Evolutionary conservation across 2,888 invertebrate genomes (phyloP).

Genomic region (Epinotia nisella): DNA sequence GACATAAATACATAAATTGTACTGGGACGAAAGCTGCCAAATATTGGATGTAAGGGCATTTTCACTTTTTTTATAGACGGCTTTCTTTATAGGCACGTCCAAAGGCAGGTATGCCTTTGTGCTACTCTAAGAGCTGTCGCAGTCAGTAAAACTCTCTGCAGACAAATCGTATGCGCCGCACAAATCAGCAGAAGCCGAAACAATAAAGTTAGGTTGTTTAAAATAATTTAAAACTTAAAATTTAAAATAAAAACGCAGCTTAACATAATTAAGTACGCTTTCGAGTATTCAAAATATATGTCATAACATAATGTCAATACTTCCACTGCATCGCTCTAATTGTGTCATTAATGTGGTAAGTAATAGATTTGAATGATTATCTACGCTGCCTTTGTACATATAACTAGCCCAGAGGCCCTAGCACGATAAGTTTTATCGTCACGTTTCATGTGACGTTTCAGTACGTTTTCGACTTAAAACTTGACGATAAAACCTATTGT

Average conservation of each 20-base stretch:
- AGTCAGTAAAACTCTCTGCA: background rate
- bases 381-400: constrained; percentile 24
- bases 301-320: background rate
- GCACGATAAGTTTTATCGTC: too few relatives aligned
- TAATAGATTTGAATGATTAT: background rate
- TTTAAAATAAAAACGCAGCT: background rate
- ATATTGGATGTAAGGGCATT: too few relatives aligned
- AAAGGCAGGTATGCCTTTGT: too few relatives aligned
- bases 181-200: background rate
- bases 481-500: too few relatives aligned
- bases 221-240: constrained; percentile 1
- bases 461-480: too few relatives aligned
- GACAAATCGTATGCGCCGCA: constrained; percentile 1
- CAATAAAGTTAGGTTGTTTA: background rate
- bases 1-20: too few relatives aligned
- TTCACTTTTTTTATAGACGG: too few relatives aligned
- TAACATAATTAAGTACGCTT: background rate
- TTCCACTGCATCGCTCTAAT: constrained; percentile 1
- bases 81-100: too few relatives aligned
- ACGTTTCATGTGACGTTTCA: too few relatives aligned
- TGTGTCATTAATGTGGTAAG: background rate
- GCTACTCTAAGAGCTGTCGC: background rate
- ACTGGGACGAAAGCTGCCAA: too few relatives aligned
- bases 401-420: constrained; percentile 12
- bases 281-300: background rate